Evolutionary conservation across 2,113 vertebrate species (phyloP), one percentile per base, ranked within the genome.

Genomic region (Epinephelus cyanopodus): DNA sequence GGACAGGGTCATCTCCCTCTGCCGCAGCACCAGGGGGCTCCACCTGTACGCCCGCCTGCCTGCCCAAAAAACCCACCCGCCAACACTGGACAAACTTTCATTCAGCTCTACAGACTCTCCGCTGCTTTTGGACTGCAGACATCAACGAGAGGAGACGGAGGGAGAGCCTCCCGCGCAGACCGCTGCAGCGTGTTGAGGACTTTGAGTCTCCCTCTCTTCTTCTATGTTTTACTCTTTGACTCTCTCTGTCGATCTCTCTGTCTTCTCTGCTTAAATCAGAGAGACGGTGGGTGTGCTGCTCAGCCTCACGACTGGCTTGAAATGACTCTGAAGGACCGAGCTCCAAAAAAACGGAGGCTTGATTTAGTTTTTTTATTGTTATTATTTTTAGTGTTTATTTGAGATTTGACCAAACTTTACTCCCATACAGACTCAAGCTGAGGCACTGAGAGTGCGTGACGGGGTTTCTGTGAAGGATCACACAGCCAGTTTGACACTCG

Each of bases 321-420:
- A 75, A n/a, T 1, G 37, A 89, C 84, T 73, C 77, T 73, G 84
- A 85, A 81, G 76, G 78, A 78, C 74, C 10, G 72, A 85, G 69
- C 87, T 86, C 80, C 48, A 47, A 64, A 65, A 57, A 65, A 58
- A 9, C 39, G 74, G 79, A 82, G 77, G 81, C 57, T 79, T 47
- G 53, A 65, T 76, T 81, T 54, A 10, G 18, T 29, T 80, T 54
- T 56, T 57, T 39, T 71, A 52, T 71, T 73, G 29, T 75, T 78
- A 13, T 72, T 53, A 52, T 88, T 89, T 84, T 78, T 77, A 29
- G 80, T 45, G 33, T 83, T 86, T 29, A 47, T 86, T 88, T 60
- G 65, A 78, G 58, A 74, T 65, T 72, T 84, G 91, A 94, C 90
- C 92, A 94, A 93, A 91, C 90, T 61, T 61, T 85, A 7, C 37